phyloP scores from a whole-genome alignment of 1,140 invertebrate species.

The Drosophila punjabiensis region DNA sequence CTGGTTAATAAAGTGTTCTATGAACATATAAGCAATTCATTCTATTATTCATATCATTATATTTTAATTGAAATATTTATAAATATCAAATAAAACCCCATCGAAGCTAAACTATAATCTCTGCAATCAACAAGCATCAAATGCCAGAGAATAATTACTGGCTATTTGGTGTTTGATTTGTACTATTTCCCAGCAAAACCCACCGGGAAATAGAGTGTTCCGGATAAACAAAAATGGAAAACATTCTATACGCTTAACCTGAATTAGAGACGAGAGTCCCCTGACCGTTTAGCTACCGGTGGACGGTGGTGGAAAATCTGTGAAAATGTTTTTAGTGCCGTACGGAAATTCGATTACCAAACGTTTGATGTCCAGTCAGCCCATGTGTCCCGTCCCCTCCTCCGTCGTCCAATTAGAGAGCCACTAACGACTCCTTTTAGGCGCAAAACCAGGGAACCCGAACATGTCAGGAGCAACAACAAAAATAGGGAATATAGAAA shows the following conservation, averaged over 20 bases:
- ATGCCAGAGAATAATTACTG: not conserved
- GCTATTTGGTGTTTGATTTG: not conserved
- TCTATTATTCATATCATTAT: not conserved
- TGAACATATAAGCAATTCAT: not conserved
- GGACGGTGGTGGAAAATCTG: constrained; percentile 35
- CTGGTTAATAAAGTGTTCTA: not conserved
- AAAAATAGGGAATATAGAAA: constrained; percentile 3
- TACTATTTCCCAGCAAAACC: not conserved
- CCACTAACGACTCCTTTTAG: constrained; percentile 52
- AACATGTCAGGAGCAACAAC: constrained; percentile 2
- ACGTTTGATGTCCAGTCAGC: constrained; percentile 39
- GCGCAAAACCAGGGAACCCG: constrained; percentile 19
- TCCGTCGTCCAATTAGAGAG: constrained; percentile 39
- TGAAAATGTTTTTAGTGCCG: constrained; percentile 49
- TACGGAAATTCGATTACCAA: constrained; percentile 47
- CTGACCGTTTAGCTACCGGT: constrained; percentile 4
- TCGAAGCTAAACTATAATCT: not conserved
- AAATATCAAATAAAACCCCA: not conserved
- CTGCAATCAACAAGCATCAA: constrained; percentile 1
- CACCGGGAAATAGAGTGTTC: constrained; percentile 3
- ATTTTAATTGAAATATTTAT: not conserved
- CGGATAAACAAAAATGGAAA: constrained; percentile 28
- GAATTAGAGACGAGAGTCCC: constrained; percentile 1
- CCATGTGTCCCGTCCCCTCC: not conserved
- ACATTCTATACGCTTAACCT: constrained; percentile 11